phyloP scores from a whole-genome alignment of 2,113 vertebrate genomes.

The Chlorodrepanis virens region DNA sequence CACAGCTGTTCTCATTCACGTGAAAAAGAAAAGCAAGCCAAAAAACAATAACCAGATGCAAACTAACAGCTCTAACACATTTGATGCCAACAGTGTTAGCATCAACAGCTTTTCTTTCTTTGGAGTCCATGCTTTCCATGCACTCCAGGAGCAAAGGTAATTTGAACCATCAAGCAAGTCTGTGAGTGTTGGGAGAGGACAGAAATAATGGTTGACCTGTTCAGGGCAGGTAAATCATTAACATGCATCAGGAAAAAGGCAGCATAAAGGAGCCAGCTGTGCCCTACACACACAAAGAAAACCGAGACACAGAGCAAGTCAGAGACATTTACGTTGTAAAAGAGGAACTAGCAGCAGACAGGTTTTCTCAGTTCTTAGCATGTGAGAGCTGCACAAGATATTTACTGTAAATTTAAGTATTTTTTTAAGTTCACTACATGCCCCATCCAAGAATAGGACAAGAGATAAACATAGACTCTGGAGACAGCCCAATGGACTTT shows the following conservation, averaged over 20 bases:
- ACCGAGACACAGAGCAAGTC: background rate
- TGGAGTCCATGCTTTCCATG: background rate
- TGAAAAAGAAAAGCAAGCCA: background rate
- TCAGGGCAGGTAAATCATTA: slow-evolving; percentile 49
- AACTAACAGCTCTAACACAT: background rate
- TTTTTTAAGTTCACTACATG: background rate
- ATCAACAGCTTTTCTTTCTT: background rate
- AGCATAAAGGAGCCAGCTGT: background rate
- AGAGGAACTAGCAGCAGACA: background rate
- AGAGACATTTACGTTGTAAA: background rate
- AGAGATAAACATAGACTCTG: background rate
- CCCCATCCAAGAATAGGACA: background rate
- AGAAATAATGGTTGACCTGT: slow-evolving; percentile 1
- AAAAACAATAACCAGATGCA: background rate
- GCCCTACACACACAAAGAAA: background rate
- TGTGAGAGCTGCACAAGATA: background rate
- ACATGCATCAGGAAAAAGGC: background rate
- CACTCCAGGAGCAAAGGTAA: background rate
- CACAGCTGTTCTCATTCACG: background rate
- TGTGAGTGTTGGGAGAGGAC: background rate
- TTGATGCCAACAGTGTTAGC: background rate
- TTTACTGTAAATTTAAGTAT: background rate
- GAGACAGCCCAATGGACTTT: background rate
- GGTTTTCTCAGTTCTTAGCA: background rate
- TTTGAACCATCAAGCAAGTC: background rate